Evolutionary conservation across 2,888 invertebrate species (phyloP).

Genomic region (Galerucella nymphaeae): DNA sequence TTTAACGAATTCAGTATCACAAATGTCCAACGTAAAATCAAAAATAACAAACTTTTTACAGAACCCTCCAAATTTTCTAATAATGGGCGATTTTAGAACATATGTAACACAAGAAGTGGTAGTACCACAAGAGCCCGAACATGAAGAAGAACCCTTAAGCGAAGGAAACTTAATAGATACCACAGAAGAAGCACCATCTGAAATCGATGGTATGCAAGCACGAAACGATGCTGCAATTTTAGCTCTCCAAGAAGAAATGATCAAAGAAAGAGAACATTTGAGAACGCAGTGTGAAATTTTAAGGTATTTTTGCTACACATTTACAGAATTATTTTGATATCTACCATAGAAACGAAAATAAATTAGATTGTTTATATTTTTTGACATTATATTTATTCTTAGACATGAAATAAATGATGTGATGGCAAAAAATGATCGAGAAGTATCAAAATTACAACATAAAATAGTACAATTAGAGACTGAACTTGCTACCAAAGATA

Average conservation of each 20-base stretch:
- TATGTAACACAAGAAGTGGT: constrained; percentile 95
- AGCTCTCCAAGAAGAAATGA: constrained; percentile 62
- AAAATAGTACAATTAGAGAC: constrained; percentile 67
- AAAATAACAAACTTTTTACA: constrained; percentile 57
- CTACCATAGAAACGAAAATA: background rate
- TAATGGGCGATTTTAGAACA: constrained; percentile 90
- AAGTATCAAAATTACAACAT: constrained; percentile 66
- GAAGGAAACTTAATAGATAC: constrained; percentile 77
- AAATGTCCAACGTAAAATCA: constrained; percentile 11
- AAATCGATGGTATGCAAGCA: constrained; percentile 28
- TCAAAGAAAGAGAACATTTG: constrained; percentile 76
- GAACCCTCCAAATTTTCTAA: constrained; percentile 94
- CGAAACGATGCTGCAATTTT: constrained; percentile 55
- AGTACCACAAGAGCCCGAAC: constrained; percentile 80
- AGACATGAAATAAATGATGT: constrained; percentile 69
- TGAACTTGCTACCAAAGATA: constrained; percentile 69
- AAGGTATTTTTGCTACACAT: constrained; percentile 62
- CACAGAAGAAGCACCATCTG: constrained; percentile 65
- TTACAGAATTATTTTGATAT: too few species aligned
- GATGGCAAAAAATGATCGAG: constrained; percentile 67
- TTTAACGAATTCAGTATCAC: background rate
- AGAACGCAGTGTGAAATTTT: constrained; percentile 82
- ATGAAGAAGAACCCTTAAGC: constrained; percentile 70
- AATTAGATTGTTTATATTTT: constrained; percentile 4
- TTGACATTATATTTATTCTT: constrained; percentile 43